Conservation (phyloP, 2,113 vertebrate genomes). For the Cololabis saira region DNA sequence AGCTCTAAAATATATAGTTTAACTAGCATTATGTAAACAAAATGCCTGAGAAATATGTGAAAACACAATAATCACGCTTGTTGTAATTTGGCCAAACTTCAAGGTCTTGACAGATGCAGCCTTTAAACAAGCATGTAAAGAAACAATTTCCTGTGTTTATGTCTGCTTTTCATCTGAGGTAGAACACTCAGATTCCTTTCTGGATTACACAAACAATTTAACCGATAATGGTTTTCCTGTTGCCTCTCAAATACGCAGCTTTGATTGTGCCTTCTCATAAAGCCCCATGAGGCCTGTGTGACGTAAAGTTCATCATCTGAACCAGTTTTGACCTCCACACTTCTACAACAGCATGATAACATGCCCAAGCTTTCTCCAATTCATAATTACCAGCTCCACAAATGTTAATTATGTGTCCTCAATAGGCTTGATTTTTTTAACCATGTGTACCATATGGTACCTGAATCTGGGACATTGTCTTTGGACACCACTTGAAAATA, state of each 20-base stretch:
- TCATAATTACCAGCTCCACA: too few species aligned
- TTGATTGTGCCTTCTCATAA: neutral
- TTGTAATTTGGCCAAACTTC: slow-evolving; percentile 35
- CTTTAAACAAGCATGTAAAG: slow-evolving; percentile 50
- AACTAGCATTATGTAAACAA: neutral
- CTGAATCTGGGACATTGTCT: too few species aligned
- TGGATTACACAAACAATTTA: slow-evolving; percentile 25
- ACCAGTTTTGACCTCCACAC: too few species aligned
- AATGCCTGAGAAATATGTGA: slow-evolving; percentile 50
- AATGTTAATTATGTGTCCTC: too few species aligned
- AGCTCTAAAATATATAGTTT: slow-evolving; percentile 8
- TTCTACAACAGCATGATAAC: too few species aligned
- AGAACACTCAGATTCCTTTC: slow-evolving; percentile 17
- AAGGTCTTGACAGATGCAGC: slow-evolving; percentile 24
- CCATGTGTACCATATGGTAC: too few species aligned
- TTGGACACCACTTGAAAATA: too few species aligned
- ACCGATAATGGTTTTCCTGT: slow-evolving; percentile 18
- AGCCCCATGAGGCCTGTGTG: neutral
- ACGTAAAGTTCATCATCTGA: too few species aligned
- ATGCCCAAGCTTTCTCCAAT: too few species aligned
- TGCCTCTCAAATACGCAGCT: slow-evolving; percentile 3
- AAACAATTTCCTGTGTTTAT: slow-evolving; percentile 64
- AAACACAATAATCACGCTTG: slow-evolving; percentile 27
- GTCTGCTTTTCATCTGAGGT: slow-evolving; percentile 23
- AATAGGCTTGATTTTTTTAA: too few species aligned